Base-by-base conservation (phyloP, 1,140 invertebrate genomes). In the Stegodyphus mimosarum region DNA sequence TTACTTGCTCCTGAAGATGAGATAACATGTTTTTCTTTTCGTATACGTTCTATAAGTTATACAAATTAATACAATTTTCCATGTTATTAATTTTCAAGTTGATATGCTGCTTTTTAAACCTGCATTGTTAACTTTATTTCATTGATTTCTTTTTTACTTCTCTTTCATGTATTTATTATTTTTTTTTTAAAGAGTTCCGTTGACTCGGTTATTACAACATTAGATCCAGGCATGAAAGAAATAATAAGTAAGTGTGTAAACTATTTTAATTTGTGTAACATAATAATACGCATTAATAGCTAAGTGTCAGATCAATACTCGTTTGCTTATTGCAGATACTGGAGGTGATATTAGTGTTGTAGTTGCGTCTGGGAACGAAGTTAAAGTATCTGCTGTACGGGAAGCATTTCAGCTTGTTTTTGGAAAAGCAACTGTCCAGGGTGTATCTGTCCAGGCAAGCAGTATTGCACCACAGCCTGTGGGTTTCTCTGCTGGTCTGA, bases 191-290 rank as follows among this genome's bases (percentile, higher is more conserved):
- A 91, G 91, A 95, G 91, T 89, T 95, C 95, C 10, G 94, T 96
- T 0, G 95, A 96, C 89, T 94, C 94, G 0, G 94, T 97, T 92
- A 96, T 97, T 55, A 96, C 95, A 17, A 96, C 95, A 17, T 91
- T 97, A 10, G 96, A 97, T 91, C 96, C 96, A 18, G 95, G 96
- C 90, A 96, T 97, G 96, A 95, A 94, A 89, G 95, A 96, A 91
- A 94, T 95, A 90, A 93, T 96, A 87, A 93, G 95, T 96, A 92
- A 93, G 93, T 92, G 63, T 49, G 6, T 67, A 10, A 81, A 63
- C 67, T 73, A 10, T 72, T 11, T 9, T 72, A 49, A 13, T 5
- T 60, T 33, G 33, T 33, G 33, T 33, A 33, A 33, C 33, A 33
- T 33, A 33, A 33, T 33, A 33, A 33, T 33, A 33, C 33, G 3